phyloP scores from a whole-genome alignment of 2,113 vertebrate genomes.

The Epinephelus fuscoguttatus region DNA sequence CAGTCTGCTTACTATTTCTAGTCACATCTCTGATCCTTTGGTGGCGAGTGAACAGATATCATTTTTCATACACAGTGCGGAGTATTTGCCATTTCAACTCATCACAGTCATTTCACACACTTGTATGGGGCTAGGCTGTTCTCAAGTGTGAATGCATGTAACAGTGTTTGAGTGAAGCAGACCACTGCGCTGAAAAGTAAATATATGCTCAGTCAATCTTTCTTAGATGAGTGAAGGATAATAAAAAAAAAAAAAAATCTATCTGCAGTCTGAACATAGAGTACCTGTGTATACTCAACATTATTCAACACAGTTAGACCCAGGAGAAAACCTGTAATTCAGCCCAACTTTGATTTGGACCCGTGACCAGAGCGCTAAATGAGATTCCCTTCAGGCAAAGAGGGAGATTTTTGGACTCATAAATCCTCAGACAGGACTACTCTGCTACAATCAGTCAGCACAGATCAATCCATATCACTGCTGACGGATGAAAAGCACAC shows the following conservation, averaged over 20 bases:
- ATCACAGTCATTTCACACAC: not conserved
- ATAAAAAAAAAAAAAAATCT: not conserved
- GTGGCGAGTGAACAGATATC: not conserved
- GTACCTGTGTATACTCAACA: conserved; percentile 1
- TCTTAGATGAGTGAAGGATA: conserved; percentile 3
- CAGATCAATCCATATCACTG: conserved; percentile 14
- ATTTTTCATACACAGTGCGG: not conserved
- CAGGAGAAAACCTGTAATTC: conserved; percentile 16
- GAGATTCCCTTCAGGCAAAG: conserved; percentile 35
- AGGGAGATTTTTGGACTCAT: conserved; percentile 8
- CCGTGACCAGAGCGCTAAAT: conserved; percentile 27
- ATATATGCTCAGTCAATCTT: conserved; percentile 23
- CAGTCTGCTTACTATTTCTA: not conserved
- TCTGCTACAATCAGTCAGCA: not conserved
- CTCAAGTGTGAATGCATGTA: conserved; percentile 16
- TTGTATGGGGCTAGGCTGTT: not conserved
- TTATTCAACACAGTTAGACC: not conserved
- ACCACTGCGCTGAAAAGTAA: not conserved
- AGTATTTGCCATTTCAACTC: not conserved
- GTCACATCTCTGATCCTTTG: not conserved
- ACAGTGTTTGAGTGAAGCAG: not conserved
- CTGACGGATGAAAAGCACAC: not conserved
- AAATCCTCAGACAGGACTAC: conserved; percentile 4
- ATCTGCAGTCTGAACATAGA: conserved; percentile 27
- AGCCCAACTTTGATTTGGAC: conserved; percentile 33